These are phyloP conservation scores for Darevskia nairensis DNA, from an alignment of 2,797 vertebrate genomes.

Conservation along the genomic window DNA sequence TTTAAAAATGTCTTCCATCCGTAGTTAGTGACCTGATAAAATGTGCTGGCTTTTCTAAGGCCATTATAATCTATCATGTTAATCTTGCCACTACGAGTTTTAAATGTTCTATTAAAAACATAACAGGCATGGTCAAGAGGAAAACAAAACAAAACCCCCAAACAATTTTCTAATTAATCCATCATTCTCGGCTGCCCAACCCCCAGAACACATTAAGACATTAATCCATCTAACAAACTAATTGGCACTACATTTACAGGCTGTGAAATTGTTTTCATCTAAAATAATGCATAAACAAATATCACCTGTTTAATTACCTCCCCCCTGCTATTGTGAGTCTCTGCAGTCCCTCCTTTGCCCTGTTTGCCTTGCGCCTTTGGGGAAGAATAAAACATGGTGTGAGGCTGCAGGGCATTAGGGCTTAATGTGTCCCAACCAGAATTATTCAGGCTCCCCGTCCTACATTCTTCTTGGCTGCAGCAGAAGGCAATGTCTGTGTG, in stretches of 20 bases:
- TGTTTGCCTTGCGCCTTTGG: no score
- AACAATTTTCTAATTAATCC: slow-evolving; percentile 7
- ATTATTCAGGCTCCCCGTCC: no score
- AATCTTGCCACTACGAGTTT: slow-evolving; percentile 20
- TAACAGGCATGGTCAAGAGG: slow-evolving; percentile 16
- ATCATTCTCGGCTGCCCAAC: neutral
- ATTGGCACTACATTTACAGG: slow-evolving; percentile 6
- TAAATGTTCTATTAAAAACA: slow-evolving; percentile 34
- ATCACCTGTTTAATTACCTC: neutral
- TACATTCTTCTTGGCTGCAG: no score
- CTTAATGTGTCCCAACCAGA: no score
- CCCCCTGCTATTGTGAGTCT: neutral
- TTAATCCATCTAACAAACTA: slow-evolving; percentile 10
- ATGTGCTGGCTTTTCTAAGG: slow-evolving; percentile 22
- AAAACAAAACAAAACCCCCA: neutral
- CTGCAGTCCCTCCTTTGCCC: neutral
- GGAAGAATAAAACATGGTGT: no score
- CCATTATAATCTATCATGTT: slow-evolving; percentile 23
- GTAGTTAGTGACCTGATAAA: slow-evolving; percentile 45
- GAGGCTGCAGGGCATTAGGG: no score
- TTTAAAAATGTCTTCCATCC: slow-evolving; percentile 18
- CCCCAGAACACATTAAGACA: neutral
- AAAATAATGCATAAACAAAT: neutral
- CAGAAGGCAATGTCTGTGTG: no score
- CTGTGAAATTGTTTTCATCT: neutral